These are phyloP conservation scores for Halcyon malimbica DNA, from an alignment of 2,113 vertebrate genomes.

Conservation along the genomic window DNA sequence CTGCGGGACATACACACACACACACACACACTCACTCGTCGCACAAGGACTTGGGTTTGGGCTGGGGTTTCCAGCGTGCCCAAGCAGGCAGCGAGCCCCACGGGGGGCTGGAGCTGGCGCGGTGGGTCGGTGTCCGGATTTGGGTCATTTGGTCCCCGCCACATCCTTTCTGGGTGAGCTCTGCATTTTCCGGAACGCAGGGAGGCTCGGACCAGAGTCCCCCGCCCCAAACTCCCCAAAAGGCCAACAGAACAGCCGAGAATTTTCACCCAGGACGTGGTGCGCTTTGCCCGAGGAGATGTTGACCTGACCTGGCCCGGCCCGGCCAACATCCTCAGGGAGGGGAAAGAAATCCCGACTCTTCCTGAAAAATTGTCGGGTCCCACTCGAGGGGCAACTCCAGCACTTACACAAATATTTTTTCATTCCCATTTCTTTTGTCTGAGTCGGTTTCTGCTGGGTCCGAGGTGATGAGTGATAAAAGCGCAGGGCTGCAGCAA, in stretches of 20 bases:
- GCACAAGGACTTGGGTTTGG: background rate
- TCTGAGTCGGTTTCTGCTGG: background rate
- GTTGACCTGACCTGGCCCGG: background rate
- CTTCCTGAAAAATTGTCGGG: background rate
- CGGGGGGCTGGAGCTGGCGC: no score
- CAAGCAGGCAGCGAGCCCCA: background rate
- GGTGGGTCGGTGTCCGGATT: fast-evolving
- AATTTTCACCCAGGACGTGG: fast-evolving
- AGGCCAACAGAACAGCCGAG: background rate
- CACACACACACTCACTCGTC: background rate
- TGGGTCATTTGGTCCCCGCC: background rate
- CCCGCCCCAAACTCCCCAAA: background rate
- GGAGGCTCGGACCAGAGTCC: background rate
- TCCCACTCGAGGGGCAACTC: background rate
- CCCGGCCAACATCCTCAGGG: background rate
- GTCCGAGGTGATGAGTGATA: background rate
- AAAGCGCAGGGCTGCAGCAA: background rate
- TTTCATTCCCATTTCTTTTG: background rate
- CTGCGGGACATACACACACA: no score
- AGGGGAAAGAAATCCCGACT: background rate
- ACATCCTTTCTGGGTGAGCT: background rate
- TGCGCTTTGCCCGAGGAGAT: background rate
- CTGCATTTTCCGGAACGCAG: background rate
- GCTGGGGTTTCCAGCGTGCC: background rate
- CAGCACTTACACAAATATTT: background rate